Evolutionary conservation across 2,888 invertebrate species (phyloP).

Genomic region (Tenthredo scrophulariae): DNA sequence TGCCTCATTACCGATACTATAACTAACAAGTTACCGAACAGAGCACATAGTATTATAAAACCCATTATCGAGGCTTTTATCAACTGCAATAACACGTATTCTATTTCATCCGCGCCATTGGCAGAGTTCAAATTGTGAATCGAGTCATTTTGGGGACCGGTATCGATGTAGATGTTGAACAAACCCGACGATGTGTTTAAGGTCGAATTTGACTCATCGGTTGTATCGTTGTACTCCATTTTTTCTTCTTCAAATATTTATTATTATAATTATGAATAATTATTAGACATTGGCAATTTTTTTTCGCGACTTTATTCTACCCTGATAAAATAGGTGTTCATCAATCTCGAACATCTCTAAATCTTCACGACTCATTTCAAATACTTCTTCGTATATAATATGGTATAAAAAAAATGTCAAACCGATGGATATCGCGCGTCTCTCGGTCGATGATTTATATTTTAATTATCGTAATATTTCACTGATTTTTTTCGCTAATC

Average conservation of each 20-base stretch:
- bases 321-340: conserved; percentile 13
- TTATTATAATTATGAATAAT: neutral
- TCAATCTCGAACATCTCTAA: neutral
- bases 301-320: conserved; percentile 17
- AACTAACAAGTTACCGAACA: conserved; percentile 94
- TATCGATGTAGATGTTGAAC: conserved; percentile 64
- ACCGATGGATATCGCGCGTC: too few species aligned
- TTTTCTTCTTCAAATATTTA: neutral
- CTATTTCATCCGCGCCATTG: conserved; percentile 76
- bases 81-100: conserved; percentile 82
- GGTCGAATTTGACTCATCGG: conserved; percentile 12
- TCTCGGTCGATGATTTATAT: neutral
- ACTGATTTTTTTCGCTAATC: neutral
- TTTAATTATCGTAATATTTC: neutral
- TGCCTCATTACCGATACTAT: conserved; percentile 93
- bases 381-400: too few species aligned
- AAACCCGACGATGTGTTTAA: conserved; percentile 11
- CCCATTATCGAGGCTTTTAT: conserved; percentile 91
- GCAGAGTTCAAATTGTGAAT: conserved; percentile 58
- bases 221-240: conserved; percentile 35
- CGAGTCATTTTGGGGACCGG: conserved; percentile 65
- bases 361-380: neutral
- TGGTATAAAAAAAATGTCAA: too few species aligned
- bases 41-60: conserved; percentile 92
- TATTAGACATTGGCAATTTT: neutral